phyloP scores from a whole-genome alignment of 2,797 vertebrate genomes.

The Poecilia velifera region DNA sequence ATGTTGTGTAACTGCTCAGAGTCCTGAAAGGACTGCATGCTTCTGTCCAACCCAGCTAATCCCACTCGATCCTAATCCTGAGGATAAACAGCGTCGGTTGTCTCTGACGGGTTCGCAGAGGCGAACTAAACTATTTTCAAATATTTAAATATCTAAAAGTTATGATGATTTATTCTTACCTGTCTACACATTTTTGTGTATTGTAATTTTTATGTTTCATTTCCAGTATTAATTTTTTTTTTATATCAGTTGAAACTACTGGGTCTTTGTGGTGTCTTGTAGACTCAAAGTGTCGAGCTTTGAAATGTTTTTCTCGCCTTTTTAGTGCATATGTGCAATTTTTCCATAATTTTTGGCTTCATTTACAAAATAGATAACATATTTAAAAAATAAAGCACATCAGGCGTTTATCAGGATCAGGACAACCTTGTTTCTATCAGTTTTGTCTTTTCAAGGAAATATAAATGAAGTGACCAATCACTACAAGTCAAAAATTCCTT shows the following conservation, averaged over 20 bases:
- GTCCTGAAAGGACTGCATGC: conserved; percentile 41
- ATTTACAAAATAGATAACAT: neutral
- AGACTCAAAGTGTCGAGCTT: neutral
- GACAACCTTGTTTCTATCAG: neutral
- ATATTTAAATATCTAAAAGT: neutral
- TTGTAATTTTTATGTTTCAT: neutral
- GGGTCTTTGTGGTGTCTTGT: neutral
- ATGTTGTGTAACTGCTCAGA: conserved; percentile 60
- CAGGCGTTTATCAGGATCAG: neutral
- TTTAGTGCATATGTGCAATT: neutral
- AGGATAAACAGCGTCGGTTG: conserved; percentile 35
- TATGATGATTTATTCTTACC: neutral
- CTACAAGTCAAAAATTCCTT: no score
- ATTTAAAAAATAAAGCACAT: neutral
- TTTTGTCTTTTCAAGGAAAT: neutral
- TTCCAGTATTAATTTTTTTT: neutral
- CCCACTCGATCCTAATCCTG: conserved; percentile 75
- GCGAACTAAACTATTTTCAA: neutral
- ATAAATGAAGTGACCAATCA: neutral
- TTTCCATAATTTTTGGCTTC: neutral
- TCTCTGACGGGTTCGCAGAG: conserved; percentile 9
- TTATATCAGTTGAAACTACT: neutral
- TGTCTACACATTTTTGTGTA: neutral
- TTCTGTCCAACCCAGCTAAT: conserved; percentile 58
- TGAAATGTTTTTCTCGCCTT: neutral